A percentile compares a stretch with the other conserved stretches of the same genome.
Evolutionary conservation across 2,113 vertebrate genomes (phyloP).

Genomic region (Ptilonorhynchus violaceus): DNA sequence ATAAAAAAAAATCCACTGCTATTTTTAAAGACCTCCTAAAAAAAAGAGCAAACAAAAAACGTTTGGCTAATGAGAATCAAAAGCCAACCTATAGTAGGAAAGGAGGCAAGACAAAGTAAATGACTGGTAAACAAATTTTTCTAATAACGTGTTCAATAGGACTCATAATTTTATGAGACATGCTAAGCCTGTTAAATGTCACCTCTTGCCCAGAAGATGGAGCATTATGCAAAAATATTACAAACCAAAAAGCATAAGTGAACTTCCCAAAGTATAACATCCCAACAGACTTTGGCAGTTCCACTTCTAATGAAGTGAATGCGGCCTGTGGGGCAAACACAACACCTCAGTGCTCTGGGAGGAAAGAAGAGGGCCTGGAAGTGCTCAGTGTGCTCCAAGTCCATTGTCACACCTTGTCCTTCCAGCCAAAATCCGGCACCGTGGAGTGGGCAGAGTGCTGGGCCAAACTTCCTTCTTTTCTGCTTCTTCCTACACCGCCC

Average conservation of each 20-base stretch:
- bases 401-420: background rate
- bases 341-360: fast-evolving
- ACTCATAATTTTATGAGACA: background rate
- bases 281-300: background rate
- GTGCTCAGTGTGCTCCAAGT: fast-evolving
- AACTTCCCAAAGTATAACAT: background rate
- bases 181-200: background rate
- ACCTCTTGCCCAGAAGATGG: slow-evolving; percentile 2
- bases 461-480: background rate
- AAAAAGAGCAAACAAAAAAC: background rate
- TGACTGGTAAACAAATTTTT: background rate
- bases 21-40: background rate
- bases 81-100: background rate
- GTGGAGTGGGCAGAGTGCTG: background rate
- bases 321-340: background rate
- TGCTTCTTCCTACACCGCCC: background rate
- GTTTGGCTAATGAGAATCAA: background rate
- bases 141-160: background rate
- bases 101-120: background rate
- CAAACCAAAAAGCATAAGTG: background rate
- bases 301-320: background rate
- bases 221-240: background rate
- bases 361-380: background rate
- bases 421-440: background rate
- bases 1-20: background rate